Conservation (phyloP, 2,797 vertebrate species). For the Aphelocoma californica region DNA sequence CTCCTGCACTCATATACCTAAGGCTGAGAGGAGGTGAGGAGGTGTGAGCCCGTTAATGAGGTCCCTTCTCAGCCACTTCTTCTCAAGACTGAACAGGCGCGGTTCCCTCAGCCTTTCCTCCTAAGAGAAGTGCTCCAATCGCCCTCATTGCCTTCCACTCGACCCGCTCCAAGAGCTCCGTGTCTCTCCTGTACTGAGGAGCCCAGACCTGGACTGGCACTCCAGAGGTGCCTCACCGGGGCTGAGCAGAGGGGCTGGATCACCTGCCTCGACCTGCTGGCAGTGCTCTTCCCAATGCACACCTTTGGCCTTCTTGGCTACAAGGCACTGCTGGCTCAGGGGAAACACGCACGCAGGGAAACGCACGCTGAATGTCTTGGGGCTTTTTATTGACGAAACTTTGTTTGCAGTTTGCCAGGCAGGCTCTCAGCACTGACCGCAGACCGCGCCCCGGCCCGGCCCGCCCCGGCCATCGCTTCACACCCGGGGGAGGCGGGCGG, state of each 20-base stretch:
- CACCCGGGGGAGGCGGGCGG: fast-evolving
- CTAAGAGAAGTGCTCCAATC: fast-evolving
- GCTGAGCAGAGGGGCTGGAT: not conserved
- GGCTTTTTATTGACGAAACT: fast-evolving
- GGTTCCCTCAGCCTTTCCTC: not conserved
- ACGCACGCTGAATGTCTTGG: fast-evolving
- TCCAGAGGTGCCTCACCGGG: not conserved
- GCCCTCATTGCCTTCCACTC: not conserved
- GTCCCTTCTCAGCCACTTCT: too few relatives aligned
- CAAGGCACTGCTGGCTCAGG: not conserved
- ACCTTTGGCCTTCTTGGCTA: not conserved
- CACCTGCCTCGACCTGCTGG: too few relatives aligned
- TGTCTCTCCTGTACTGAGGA: not conserved
- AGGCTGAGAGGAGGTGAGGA: too few relatives aligned
- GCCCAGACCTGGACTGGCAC: too few relatives aligned
- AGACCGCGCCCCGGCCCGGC: not conserved
- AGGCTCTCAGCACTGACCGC: fast-evolving
- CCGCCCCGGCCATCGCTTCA: not conserved
- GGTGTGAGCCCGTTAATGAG: fast-evolving
- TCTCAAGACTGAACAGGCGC: not conserved
- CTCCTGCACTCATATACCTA: fast-evolving
- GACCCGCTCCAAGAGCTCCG: not conserved
- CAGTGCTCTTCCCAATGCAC: fast-evolving
- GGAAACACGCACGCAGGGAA: fast-evolving
- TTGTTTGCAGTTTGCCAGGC: fast-evolving